phyloP scores from a whole-genome alignment of 2,888 invertebrate genomes.

The Brachyopa scutellaris region DNA sequence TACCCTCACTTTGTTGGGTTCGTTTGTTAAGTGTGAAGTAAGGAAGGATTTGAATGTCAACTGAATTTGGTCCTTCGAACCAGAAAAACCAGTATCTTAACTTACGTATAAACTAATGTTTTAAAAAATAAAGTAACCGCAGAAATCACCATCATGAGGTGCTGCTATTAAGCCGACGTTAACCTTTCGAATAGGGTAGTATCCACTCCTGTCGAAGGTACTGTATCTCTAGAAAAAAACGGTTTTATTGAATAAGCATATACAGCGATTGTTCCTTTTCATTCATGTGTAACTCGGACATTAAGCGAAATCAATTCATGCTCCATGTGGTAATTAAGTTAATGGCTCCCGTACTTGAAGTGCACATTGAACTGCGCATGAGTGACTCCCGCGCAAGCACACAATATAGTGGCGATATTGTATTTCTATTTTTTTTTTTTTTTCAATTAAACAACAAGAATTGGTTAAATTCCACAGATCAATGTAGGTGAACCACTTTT shows the following conservation, averaged over 20 bases:
- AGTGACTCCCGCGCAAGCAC: conserved; percentile 48
- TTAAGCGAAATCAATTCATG: conserved; percentile 63
- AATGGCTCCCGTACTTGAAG: conserved; percentile 63
- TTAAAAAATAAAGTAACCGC: no score
- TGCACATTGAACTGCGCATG: conserved; percentile 60
- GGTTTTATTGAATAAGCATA: conserved; percentile 2
- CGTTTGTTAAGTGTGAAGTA: no score
- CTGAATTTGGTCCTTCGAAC: no score
- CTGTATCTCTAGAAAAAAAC: background rate
- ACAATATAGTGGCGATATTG: background rate
- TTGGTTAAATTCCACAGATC: background rate
- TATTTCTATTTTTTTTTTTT: no score
- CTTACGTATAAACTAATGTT: no score
- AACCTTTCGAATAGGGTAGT: no score
- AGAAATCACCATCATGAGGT: no score
- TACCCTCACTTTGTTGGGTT: no score
- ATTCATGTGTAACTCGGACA: conserved; percentile 26
- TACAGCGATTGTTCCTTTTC: conserved; percentile 19
- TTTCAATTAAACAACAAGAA: conserved; percentile 24
- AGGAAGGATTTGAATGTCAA: no score
- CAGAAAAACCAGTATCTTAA: no score
- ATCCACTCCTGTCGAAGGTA: no score
- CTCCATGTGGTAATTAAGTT: conserved; percentile 68
- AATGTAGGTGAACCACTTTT: conserved; percentile 51
- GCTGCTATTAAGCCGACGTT: no score